Conservation (phyloP, 2,797 vertebrate species). For the Cossypha heuglini region DNA sequence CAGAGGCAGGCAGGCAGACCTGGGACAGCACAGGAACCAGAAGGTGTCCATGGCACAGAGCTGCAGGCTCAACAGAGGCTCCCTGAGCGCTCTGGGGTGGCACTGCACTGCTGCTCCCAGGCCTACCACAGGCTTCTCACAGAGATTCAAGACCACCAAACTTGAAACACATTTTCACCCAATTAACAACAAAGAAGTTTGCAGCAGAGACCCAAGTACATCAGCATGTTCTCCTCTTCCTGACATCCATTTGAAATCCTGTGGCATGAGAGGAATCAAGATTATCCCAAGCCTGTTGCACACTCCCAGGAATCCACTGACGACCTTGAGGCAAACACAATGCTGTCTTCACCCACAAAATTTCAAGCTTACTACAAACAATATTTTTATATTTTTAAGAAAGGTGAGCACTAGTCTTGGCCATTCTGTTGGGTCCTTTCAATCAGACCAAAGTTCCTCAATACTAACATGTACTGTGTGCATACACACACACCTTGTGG, state of each 20-base stretch:
- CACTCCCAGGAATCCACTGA: not conserved
- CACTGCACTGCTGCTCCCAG: not conserved
- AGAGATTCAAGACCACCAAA: not conserved
- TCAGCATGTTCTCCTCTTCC: accelerated
- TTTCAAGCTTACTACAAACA: not conserved
- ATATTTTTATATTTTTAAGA: not conserved
- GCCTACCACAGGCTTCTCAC: not conserved
- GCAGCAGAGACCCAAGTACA: not conserved
- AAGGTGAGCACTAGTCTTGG: not conserved
- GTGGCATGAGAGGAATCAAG: not conserved
- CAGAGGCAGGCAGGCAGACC: not conserved
- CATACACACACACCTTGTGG: accelerated
- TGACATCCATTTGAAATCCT: not conserved
- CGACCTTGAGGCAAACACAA: not conserved
- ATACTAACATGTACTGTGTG: not conserved
- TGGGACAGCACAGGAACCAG: not conserved
- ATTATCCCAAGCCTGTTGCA: not conserved
- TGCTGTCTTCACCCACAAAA: accelerated
- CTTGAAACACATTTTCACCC: not conserved
- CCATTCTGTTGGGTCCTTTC: not conserved
- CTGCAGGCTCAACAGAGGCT: not conserved
- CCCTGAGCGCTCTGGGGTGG: accelerated
- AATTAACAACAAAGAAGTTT: not conserved
- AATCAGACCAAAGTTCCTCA: not conserved
- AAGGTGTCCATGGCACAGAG: accelerated